Evolutionary conservation across 2,797 vertebrate species (phyloP).

Genomic region (Phyllotis vaccarum): DNA sequence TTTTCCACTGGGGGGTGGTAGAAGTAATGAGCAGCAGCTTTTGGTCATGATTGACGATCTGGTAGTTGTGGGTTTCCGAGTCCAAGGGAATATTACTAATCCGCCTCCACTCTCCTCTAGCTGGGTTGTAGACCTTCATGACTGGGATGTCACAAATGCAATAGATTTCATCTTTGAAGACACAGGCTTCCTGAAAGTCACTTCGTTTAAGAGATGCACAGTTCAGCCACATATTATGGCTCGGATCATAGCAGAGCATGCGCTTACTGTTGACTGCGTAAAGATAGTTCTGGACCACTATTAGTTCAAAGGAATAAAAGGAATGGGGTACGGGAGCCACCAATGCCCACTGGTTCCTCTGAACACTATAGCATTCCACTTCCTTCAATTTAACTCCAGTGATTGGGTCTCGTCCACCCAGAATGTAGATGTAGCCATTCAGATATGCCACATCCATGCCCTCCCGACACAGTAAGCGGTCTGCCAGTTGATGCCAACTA

Average conservation of each 20-base stretch:
- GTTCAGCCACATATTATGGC: slow-evolving; percentile 93
- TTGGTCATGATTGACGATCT: slow-evolving; percentile 91
- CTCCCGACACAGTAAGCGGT: slow-evolving; percentile 91
- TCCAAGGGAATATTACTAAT: slow-evolving; percentile 93
- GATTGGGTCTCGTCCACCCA: slow-evolving; percentile 92
- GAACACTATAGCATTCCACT: slow-evolving; percentile 94
- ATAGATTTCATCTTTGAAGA: slow-evolving; percentile 93
- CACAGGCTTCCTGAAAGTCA: slow-evolving; percentile 94
- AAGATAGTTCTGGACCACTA: slow-evolving; percentile 92
- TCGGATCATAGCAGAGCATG: slow-evolving; percentile 93
- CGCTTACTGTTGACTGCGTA: slow-evolving; percentile 93
- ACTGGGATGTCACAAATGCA: slow-evolving; percentile 94
- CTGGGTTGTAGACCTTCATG: slow-evolving; percentile 93
- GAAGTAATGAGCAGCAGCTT: slow-evolving; percentile 93
- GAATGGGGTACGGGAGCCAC: slow-evolving; percentile 93
- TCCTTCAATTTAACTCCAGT: slow-evolving; percentile 92
- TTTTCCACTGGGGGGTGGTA: slow-evolving; percentile 93
- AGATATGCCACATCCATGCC: slow-evolving; percentile 93
- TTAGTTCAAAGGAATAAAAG: slow-evolving; percentile 93
- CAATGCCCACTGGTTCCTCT: slow-evolving; percentile 93
- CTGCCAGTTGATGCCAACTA: slow-evolving; percentile 92
- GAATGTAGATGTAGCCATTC: slow-evolving; percentile 92
- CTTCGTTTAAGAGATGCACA: slow-evolving; percentile 92
- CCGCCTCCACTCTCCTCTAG: slow-evolving; percentile 92
- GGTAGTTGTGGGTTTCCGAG: slow-evolving; percentile 92